Evolutionary conservation across 1,140 invertebrate genomes (phyloP).

Genomic region (Heliconius himera): DNA sequence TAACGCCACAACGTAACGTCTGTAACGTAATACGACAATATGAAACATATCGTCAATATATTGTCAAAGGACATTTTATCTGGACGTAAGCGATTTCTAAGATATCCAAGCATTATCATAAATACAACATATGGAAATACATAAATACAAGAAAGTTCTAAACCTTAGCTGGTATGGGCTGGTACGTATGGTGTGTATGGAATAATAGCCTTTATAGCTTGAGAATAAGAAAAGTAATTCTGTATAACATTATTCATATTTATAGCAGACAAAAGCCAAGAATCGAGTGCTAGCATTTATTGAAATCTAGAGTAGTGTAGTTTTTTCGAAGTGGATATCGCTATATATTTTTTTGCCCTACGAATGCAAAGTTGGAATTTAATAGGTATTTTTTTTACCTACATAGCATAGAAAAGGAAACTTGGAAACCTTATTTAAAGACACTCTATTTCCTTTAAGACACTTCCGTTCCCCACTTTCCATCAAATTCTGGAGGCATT

Average conservation of each 20-base stretch:
- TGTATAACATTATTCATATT: slow-evolving; percentile 9
- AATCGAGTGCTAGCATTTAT: slow-evolving; percentile 50
- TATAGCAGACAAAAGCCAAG: slow-evolving; percentile 45
- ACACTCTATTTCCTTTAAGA: too few relatives aligned
- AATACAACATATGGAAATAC: slow-evolving; percentile 59
- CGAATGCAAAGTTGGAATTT: too few relatives aligned
- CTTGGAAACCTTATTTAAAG: too few relatives aligned
- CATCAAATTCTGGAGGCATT: too few relatives aligned
- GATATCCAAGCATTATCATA: slow-evolving; percentile 48
- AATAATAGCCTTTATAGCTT: slow-evolving; percentile 23
- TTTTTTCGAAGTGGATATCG: background rate
- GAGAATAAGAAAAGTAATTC: slow-evolving; percentile 33
- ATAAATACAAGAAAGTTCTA: slow-evolving; percentile 52
- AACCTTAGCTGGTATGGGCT: slow-evolving; percentile 43
- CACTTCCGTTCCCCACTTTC: too few relatives aligned
- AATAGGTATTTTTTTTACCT: too few relatives aligned
- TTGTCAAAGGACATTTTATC: slow-evolving; percentile 39
- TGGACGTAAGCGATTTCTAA: slow-evolving; percentile 42
- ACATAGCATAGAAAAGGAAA: too few relatives aligned
- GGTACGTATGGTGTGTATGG: slow-evolving; percentile 30
- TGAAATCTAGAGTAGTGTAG: slow-evolving; percentile 43
- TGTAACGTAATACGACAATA: slow-evolving; percentile 25
- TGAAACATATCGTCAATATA: slow-evolving; percentile 31
- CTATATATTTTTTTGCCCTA: background rate
- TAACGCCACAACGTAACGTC: background rate